Evolutionary conservation across 2,888 invertebrate species (phyloP).

Genomic region (Fragum sueziense): DNA sequence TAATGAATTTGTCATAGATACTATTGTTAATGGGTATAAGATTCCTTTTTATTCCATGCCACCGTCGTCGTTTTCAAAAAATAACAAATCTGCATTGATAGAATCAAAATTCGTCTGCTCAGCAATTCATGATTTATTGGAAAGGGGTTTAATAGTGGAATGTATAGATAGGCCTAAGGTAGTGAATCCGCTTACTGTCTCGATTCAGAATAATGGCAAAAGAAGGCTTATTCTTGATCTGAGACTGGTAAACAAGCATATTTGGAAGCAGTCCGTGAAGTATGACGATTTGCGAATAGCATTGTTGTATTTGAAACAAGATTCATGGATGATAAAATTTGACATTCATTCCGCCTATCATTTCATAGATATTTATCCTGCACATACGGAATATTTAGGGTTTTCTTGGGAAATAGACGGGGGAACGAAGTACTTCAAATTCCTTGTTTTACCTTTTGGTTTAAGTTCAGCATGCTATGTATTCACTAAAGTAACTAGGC

Average conservation of each 20-base stretch:
- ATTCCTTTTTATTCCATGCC: constrained; percentile 29
- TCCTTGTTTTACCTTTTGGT: constrained; percentile 35
- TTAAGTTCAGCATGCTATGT: constrained; percentile 10
- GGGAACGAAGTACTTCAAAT: too few relatives aligned
- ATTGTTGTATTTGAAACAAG: constrained; percentile 9
- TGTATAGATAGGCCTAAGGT: neutral
- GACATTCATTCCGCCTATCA: constrained; percentile 23
- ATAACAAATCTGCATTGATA: constrained; percentile 18
- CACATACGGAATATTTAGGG: too few relatives aligned
- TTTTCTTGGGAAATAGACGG: too few relatives aligned
- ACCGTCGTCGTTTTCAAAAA: neutral
- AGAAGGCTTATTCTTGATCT: constrained; percentile 22
- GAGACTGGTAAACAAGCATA: constrained; percentile 5
- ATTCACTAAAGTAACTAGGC: constrained; percentile 17
- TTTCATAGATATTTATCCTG: neutral
- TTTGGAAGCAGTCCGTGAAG: neutral
- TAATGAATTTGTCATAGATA: constrained; percentile 25
- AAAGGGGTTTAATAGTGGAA: constrained; percentile 1
- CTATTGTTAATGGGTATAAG: constrained; percentile 30
- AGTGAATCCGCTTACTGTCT: constrained; percentile 23
- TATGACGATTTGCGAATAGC: neutral
- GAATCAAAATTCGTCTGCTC: neutral
- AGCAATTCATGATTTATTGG: too few relatives aligned
- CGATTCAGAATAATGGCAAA: constrained; percentile 19
- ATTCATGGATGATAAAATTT: constrained; percentile 14